phyloP scores from a whole-genome alignment of 2,113 vertebrate genomes.

The Misgurnus anguillicaudatus region DNA sequence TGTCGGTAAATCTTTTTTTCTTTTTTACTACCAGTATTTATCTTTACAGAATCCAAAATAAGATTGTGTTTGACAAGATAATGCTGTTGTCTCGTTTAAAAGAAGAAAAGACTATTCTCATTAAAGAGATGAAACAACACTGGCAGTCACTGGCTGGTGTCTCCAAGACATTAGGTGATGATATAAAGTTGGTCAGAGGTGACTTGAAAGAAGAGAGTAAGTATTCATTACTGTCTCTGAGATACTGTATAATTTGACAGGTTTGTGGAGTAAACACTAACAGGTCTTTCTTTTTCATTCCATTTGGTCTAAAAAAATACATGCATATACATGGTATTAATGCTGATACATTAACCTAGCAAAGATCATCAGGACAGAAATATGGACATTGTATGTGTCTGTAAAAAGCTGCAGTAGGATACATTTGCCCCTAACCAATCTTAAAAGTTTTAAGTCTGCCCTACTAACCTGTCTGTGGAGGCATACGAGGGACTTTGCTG shows the following conservation, averaged over 20 bases:
- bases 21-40: slow-evolving; percentile 3
- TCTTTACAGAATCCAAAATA: slow-evolving; percentile 10
- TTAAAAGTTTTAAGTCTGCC: not conserved
- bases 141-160: not conserved
- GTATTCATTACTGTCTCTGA: slow-evolving; percentile 4
- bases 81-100: slow-evolving; percentile 9
- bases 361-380: not conserved
- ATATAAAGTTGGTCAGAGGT: slow-evolving; percentile 8
- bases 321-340: too few species aligned
- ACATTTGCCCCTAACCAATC: slow-evolving; percentile 15
- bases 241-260: not conserved
- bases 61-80: slow-evolving; percentile 10
- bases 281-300: too few species aligned
- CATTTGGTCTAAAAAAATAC: too few species aligned
- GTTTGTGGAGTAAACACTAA: not conserved
- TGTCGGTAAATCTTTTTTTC: not conserved
- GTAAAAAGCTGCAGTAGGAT: slow-evolving; percentile 13
- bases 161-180: slow-evolving; percentile 4
- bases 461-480: slow-evolving; percentile 9
- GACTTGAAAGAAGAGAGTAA: slow-evolving; percentile 6
- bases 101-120: slow-evolving; percentile 11
- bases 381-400: not conserved
- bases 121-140: slow-evolving; percentile 13
- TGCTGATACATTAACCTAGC: too few species aligned
- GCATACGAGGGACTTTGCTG: slow-evolving; percentile 7